Evolutionary conservation across 1,140 invertebrate genomes (phyloP), one percentile per base, ranked within the genome.

Genomic region (Leucophenga varia): DNA sequence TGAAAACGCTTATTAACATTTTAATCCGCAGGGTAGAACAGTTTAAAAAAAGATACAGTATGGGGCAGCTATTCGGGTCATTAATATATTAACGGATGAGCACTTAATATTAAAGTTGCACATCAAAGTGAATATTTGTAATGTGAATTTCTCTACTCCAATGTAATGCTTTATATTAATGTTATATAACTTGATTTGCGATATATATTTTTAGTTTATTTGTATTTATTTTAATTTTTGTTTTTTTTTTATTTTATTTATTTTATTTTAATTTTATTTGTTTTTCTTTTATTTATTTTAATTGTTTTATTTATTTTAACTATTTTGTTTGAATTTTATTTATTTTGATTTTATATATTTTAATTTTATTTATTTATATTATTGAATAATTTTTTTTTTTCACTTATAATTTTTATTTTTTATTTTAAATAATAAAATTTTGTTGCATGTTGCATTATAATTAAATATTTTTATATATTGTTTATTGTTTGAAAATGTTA

Each of bases 281-380:
- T 49, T 22, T 43, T 37, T 14, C 25, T 10, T n/a, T 32, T 9
- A 21, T 45, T 30, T 46, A 14, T 34, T 21, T 50, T 30, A n/a
- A 8, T 30, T 30, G 7, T 8, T 30, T 8, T 30, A 8, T 36
- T 36, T 36, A 8, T 8, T 8, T 36, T 9, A 6, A 9, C 14
- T 36, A 9, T 6, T 36, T 8, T 36, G 14, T 36, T 17, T 36
- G 6, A 36, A 30, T 8, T 30, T 30, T 30, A 8, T 30, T 30
- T 8, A 8, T 30, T 30, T 7, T 30, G 7, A 8, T 36, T 8
- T 36, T 36, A 8, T 36, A 8, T 7, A 36, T 8, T 8, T 36
- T 36, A 36, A 9, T 36, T 30, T 8, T 30, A 7, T 7, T 30
- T 30, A 8, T 30, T 30, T 8, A 8, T 30, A 30, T 30, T 30